phyloP scores from a whole-genome alignment of 2,113 vertebrate species.

The Otolemur garnettii region DNA sequence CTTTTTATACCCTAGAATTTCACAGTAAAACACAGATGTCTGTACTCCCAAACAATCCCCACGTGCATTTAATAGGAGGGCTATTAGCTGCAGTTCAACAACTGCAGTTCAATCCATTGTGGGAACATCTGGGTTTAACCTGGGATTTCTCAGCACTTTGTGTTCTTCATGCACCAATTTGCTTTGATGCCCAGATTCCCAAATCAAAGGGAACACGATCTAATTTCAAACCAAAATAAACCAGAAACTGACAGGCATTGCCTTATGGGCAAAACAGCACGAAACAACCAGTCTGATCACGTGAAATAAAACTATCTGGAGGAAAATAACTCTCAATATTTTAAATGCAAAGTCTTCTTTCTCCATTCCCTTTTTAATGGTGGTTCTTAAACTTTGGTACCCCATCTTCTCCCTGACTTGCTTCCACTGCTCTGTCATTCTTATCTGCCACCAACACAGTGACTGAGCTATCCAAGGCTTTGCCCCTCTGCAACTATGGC shows the following conservation, averaged over 20 bases:
- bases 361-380: not conserved
- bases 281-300: not conserved
- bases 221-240: constrained; percentile 41
- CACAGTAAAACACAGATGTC: not conserved
- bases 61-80: not conserved
- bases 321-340: not conserved
- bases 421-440: not conserved
- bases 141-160: constrained; percentile 21
- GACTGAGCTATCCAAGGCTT: too few species aligned
- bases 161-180: constrained; percentile 16
- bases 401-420: not conserved
- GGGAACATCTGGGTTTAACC: not conserved
- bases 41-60: not conserved
- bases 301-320: not conserved
- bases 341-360: not conserved
- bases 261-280: not conserved
- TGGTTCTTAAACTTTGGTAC: not conserved
- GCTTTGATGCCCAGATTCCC: not conserved
- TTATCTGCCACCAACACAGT: not conserved
- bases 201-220: constrained; percentile 42
- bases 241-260: not conserved
- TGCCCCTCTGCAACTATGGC: fast-evolving
- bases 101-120: not conserved
- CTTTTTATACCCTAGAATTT: not conserved
- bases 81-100: not conserved